phyloP scores from a whole-genome alignment of 2,113 vertebrate species.

The Trematocara stigmaticum region DNA sequence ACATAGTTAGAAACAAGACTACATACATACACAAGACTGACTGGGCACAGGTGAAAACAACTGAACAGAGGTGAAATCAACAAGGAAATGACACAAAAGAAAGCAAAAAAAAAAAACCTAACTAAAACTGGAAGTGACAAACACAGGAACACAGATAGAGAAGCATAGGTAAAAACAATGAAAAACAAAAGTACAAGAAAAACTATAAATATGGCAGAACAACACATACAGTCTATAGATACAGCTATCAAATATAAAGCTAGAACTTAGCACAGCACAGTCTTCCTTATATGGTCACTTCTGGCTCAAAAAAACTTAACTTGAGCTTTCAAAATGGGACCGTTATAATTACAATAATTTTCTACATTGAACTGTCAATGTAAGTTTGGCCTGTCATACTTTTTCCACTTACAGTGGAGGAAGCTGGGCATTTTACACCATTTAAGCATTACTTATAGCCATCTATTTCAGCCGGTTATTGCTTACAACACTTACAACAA shows the following conservation, averaged over 20 bases:
- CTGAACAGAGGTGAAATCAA: background rate
- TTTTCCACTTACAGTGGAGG: background rate
- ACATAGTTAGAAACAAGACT: background rate
- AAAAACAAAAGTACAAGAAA: background rate
- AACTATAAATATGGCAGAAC: background rate
- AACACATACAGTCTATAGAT: background rate
- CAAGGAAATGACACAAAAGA: background rate
- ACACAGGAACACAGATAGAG: background rate
- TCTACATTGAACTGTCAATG: background rate
- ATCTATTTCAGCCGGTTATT: background rate
- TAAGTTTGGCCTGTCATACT: background rate
- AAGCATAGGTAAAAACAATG: rapidly evolving
- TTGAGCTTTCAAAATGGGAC: background rate
- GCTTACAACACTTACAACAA: background rate
- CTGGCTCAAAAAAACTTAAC: background rate
- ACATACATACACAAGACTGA: background rate
- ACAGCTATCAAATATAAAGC: background rate
- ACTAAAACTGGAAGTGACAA: background rate
- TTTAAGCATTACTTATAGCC: background rate
- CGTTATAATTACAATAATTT: background rate
- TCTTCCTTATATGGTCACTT: background rate
- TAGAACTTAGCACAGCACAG: background rate
- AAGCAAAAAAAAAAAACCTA: background rate
- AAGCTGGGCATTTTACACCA: background rate
- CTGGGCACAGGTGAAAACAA: background rate